Evolutionary conservation across 2,797 vertebrate genomes (phyloP).

Genomic region (Myripristis jacobus): DNA sequence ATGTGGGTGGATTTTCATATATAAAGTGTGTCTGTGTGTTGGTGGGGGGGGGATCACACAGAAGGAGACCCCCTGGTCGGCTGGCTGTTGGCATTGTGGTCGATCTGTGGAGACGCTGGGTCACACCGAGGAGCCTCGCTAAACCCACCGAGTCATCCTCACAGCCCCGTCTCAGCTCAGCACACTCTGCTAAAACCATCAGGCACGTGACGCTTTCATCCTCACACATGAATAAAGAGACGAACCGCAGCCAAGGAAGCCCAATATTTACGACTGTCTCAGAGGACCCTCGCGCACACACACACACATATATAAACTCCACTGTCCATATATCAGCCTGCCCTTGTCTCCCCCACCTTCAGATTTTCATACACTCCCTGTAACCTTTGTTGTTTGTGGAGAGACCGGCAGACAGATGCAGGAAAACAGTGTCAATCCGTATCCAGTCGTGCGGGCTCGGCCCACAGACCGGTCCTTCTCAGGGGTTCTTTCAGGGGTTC

Average conservation of each 20-base stretch:
- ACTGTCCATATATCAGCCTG: slow-evolving; percentile 37
- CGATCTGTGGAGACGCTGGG: slow-evolving; percentile 56
- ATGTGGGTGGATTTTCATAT: slow-evolving; percentile 27
- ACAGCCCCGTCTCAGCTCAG: slow-evolving; percentile 42
- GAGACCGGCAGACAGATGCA: slow-evolving; percentile 30
- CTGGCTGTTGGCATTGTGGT: slow-evolving; percentile 65
- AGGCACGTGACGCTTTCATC: slow-evolving; percentile 70
- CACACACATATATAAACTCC: neutral
- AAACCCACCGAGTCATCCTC: slow-evolving; percentile 61
- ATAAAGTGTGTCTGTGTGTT: slow-evolving; percentile 22
- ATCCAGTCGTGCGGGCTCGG: slow-evolving; percentile 49
- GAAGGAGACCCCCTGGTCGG: slow-evolving; percentile 45
- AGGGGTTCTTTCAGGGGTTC: slow-evolving; percentile 53
- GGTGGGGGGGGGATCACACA: slow-evolving; percentile 18
- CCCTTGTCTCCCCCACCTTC: slow-evolving; percentile 21
- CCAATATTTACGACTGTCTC: slow-evolving; percentile 76
- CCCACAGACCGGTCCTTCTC: slow-evolving; percentile 47
- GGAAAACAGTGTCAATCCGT: slow-evolving; percentile 43
- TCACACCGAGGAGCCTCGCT: slow-evolving; percentile 47
- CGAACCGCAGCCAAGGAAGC: slow-evolving; percentile 71
- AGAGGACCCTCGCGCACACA: slow-evolving; percentile 52
- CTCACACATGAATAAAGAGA: slow-evolving; percentile 71
- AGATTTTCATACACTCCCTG: slow-evolving; percentile 4
- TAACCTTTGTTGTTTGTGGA: slow-evolving; percentile 56
- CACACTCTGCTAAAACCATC: slow-evolving; percentile 61